Percentiles rank a stretch among this genome's conserved stretches.
These are phyloP conservation scores for Dromiciops gliroides DNA, from an alignment of 2,113 vertebrate genomes.

Conservation along the genomic window DNA sequence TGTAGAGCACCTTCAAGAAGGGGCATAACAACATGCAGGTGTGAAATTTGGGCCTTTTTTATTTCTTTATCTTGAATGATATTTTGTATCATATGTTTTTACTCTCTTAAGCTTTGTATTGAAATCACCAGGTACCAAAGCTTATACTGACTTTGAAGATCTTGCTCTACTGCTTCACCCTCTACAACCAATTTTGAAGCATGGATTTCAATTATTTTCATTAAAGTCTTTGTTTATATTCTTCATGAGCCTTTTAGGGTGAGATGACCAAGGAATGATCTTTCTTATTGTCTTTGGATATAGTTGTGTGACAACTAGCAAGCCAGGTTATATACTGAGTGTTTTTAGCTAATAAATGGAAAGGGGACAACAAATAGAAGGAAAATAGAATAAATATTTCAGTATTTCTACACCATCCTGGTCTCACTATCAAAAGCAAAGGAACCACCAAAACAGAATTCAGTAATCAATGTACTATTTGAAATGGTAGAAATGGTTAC, in stretches of 20 bases:
- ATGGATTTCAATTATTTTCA: neutral
- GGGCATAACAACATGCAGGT: neutral
- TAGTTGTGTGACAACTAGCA: neutral
- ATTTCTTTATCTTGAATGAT: neutral
- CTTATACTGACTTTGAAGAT: neutral
- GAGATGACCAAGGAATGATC: neutral
- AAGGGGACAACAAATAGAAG: neutral
- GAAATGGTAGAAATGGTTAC: neutral
- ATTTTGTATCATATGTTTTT: neutral
- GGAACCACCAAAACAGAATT: neutral
- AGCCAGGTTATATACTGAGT: neutral
- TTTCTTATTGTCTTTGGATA: neutral
- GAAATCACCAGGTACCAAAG: neutral
- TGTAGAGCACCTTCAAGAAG: neutral
- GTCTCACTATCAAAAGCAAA: neutral
- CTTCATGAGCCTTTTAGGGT: neutral
- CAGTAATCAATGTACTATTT: neutral
- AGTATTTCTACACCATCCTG: neutral
- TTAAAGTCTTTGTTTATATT: neutral
- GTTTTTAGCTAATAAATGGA: neutral
- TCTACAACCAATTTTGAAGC: neutral
- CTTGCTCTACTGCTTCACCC: neutral
- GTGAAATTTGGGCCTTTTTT: neutral
- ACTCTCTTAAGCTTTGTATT: neutral
- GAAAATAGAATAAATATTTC: neutral